These are phyloP conservation scores for Crotalus tigris DNA, from an alignment of 2,113 vertebrate genomes.

Conservation along the genomic window DNA sequence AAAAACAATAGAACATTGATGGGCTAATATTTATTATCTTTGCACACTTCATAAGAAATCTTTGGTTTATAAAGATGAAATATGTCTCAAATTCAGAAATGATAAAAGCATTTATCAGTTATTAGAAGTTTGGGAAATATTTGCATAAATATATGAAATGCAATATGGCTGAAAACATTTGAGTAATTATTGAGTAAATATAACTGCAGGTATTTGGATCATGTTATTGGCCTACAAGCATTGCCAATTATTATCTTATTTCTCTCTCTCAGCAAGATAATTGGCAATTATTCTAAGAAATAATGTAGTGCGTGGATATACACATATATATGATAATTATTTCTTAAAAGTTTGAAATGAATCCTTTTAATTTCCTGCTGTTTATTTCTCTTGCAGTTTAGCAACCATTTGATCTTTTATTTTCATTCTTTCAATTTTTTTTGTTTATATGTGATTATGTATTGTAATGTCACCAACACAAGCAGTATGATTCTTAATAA, in stretches of 20 bases:
- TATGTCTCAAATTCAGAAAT: neutral
- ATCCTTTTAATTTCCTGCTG: conserved; percentile 10
- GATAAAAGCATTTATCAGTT: neutral
- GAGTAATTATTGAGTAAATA: conserved; percentile 17
- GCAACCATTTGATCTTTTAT: conserved; percentile 29
- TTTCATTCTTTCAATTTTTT: conserved; percentile 14
- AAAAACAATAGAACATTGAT: neutral
- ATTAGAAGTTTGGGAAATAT: neutral
- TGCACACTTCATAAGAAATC: neutral
- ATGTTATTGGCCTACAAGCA: neutral
- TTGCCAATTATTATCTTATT: conserved; percentile 4
- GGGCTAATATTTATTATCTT: neutral
- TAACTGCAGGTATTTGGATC: neutral
- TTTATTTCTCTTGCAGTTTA: conserved; percentile 36
- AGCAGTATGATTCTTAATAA: conserved; percentile 15
- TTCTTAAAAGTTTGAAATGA: conserved; percentile 38
- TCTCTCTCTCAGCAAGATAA: conserved; percentile 4
- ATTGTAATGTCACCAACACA: conserved; percentile 22
- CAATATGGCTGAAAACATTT: neutral
- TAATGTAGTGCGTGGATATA: conserved; percentile 5
- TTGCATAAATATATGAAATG: conserved; percentile 16
- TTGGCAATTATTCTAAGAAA: neutral
- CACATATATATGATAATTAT: conserved; percentile 1
- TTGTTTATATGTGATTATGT: conserved; percentile 29
- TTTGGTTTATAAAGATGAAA: neutral